Conservation (phyloP, 2,888 invertebrate species). For the Thymelicus lineola region DNA sequence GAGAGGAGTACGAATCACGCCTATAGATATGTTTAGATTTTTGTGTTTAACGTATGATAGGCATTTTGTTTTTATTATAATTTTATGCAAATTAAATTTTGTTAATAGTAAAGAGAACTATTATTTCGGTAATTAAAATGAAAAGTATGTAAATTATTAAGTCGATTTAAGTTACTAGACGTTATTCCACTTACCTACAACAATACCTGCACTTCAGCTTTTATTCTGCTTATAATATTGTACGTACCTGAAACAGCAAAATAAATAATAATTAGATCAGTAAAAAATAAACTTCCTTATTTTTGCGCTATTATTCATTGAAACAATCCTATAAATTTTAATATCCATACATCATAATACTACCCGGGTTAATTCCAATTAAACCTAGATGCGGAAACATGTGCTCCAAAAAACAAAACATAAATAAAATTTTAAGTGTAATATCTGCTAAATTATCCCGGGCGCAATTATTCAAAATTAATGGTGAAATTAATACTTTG, state of each 20-base stretch:
- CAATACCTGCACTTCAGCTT: not conserved
- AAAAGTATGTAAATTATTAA: no score
- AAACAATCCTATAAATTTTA: conserved; percentile 65
- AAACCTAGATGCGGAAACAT: conserved; percentile 65
- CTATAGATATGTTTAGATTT: no score
- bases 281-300: conserved; percentile 13
- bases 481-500: conserved; percentile 84
- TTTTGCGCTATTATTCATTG: conserved; percentile 3
- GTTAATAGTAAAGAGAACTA: no score
- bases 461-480: conserved; percentile 81
- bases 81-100: no score
- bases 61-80: no score
- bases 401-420: conserved; percentile 68
- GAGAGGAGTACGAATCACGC: not conserved
- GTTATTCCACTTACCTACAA: conserved; percentile 13
- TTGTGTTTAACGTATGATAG: no score
- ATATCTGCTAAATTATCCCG: conserved; percentile 75
- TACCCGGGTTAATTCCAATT: conserved; percentile 71
- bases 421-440: conserved; percentile 78
- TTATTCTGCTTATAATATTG: not conserved
- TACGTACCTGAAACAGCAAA: conserved; percentile 68
- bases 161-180: no score
- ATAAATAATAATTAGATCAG: conserved; percentile 41
- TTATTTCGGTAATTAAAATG: no score
- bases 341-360: conserved; percentile 73